phyloP scores from a whole-genome alignment of 2,888 invertebrate species.

The Cephalotes varians region DNA sequence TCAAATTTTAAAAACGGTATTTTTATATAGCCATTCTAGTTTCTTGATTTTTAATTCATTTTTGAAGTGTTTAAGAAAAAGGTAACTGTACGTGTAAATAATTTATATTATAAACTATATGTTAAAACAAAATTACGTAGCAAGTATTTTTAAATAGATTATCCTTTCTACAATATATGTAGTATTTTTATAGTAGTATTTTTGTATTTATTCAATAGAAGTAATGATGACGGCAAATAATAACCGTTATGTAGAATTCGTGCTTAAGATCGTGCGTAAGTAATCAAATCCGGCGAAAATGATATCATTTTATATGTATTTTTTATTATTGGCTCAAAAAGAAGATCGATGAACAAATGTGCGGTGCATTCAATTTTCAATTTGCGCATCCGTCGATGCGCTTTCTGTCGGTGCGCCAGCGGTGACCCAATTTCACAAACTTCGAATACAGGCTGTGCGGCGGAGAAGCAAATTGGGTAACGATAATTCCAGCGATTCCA shows the following conservation, averaged over 20 bases:
- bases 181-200: neutral
- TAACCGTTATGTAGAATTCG: neutral
- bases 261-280: neutral
- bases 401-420: constrained; percentile 29
- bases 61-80: too few species aligned
- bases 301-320: neutral
- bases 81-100: too few species aligned
- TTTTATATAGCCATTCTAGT: neutral
- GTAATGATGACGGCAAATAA: neutral
- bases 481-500: constrained; percentile 56
- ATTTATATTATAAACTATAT: too few species aligned
- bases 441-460: constrained; percentile 31
- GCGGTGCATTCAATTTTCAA: constrained; percentile 35
- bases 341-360: neutral
- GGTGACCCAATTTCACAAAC: constrained; percentile 56
- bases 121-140: neutral
- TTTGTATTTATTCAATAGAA: neutral
- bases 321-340: neutral
- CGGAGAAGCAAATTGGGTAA: constrained; percentile 48
- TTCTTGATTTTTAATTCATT: neutral
- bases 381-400: constrained; percentile 37
- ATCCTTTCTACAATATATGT: neutral
- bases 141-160: neutral
- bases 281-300: neutral
- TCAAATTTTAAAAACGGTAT: neutral